Base-by-base conservation (phyloP, 2,888 invertebrate genomes). In the Drosophila peninsularis region DNA sequence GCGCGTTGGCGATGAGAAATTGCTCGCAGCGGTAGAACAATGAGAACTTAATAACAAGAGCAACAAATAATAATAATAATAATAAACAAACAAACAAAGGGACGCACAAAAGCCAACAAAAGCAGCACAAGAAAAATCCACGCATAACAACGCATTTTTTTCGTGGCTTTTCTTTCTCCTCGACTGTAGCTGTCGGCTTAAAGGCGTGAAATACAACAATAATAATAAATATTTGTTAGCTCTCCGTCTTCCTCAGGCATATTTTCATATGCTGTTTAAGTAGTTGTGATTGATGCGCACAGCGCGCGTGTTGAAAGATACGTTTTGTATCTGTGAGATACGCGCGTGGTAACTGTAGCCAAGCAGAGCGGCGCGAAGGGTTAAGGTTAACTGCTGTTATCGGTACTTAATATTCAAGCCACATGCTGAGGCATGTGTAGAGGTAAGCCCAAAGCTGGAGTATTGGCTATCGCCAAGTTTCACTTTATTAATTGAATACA, bases 121-220 rank as follows among this genome's bases (percentile, higher is more conserved):
- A 62, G 27, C 56, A 56, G 49, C 32, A 53, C 34, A 60, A 42
- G 71, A 65, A 65, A 78, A 70, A 82, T 77, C 73, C 67, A 67
- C 53, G 73, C 70, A 71, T 73, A 76, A 76, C 73, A 73, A 73
- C 60, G 60, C 55, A 62, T 76, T 64, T 53, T 55, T 71, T 79
- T 70, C 65, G 58, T 49, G 65, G 84, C 84, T 86, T 83, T 86
- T 82, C 82, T 81, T 68, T 64, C 36, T 36, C 42, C 30, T 50
- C 53, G 36, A 34, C 70, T 78, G 76, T 79, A 84, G 79, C 83
- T 83, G 88, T 85, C 88, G 80, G 75, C 86, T 83, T 80, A 83
- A 78, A 82, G 82, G 86, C 83, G 88, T 83, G 83, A 88, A 85
- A 73, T 67, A 69, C 86, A 82, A 78, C 75, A 80, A 82, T 75